These are phyloP conservation scores for Amblyornis subalaris DNA, from an alignment of 2,113 vertebrate species.

Conservation along the genomic window DNA sequence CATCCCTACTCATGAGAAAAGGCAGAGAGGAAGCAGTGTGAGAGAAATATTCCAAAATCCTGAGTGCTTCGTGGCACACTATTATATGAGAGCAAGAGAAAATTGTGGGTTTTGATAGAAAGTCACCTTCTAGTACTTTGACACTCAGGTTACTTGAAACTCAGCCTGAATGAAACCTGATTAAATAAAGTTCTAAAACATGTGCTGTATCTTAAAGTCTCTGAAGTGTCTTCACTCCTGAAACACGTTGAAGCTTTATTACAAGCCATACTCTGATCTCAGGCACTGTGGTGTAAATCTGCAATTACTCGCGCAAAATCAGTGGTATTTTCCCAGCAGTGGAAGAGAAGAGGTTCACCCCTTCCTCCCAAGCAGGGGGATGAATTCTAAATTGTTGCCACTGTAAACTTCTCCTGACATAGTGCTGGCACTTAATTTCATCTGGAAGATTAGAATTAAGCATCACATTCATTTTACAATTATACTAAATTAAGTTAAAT, in stretches of 20 bases:
- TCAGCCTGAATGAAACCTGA: conserved; percentile 3
- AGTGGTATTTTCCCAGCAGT: neutral
- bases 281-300: neutral
- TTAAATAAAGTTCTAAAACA: neutral
- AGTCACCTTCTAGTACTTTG: conserved; percentile 10
- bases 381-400: neutral
- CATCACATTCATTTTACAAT: neutral
- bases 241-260: neutral
- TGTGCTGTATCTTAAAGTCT: neutral
- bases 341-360: neutral
- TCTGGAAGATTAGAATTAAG: conserved; percentile 6
- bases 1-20: neutral
- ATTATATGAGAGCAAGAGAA: neutral
- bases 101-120: neutral
- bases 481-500: conserved; percentile 3
- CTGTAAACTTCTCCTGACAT: neutral
- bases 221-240: neutral
- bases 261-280: neutral
- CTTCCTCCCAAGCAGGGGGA: neutral
- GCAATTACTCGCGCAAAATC: neutral
- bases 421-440: neutral
- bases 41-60: neutral
- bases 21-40: neutral
- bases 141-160: neutral
- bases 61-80: neutral